Percentiles rank a stretch among this genome's conserved stretches.
Evolutionary conservation across 2,888 invertebrate species (phyloP).

Genomic region (Boloria selene): DNA sequence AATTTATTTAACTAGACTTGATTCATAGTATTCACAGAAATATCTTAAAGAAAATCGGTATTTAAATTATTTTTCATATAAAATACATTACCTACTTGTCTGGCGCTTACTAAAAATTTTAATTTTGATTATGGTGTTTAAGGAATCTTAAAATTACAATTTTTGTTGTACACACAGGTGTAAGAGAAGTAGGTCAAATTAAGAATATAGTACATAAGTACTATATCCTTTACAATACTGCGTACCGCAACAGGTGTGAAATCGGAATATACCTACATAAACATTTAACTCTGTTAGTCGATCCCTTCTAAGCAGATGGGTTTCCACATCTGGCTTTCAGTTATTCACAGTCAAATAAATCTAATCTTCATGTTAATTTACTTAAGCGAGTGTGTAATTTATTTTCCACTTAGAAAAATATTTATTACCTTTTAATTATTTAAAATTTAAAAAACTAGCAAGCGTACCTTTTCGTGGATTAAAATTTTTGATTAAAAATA

Average conservation of each 20-base stretch:
- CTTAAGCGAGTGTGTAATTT: not conserved
- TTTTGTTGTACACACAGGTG: not conserved
- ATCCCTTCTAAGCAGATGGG: conserved; percentile 32
- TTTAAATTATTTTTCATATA: too few relatives aligned
- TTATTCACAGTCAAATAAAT: conserved; percentile 7
- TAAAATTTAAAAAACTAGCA: too few relatives aligned
- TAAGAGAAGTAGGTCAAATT: not conserved
- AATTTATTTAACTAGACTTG: conserved; percentile 7
- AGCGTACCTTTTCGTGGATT: too few relatives aligned
- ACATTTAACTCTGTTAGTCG: conserved; percentile 27
- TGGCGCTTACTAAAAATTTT: too few relatives aligned
- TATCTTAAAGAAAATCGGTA: not conserved
- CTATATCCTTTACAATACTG: conserved; percentile 11
- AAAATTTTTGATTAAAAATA: too few relatives aligned
- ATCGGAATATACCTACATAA: conserved; percentile 29
- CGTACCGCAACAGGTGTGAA: conserved; percentile 26
- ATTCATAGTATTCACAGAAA: not conserved
- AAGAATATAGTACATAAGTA: conserved; percentile 4
- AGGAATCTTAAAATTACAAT: too few relatives aligned
- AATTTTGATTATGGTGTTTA: too few relatives aligned
- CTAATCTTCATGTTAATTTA: conserved; percentile 1
- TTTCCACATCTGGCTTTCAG: conserved; percentile 31
- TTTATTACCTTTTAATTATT: too few relatives aligned
- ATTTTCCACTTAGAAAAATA: not conserved
- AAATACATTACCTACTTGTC: too few relatives aligned